Evolutionary conservation across 2,797 vertebrate genomes (phyloP).

Genomic region (Lepilemur ruficaudatus): DNA sequence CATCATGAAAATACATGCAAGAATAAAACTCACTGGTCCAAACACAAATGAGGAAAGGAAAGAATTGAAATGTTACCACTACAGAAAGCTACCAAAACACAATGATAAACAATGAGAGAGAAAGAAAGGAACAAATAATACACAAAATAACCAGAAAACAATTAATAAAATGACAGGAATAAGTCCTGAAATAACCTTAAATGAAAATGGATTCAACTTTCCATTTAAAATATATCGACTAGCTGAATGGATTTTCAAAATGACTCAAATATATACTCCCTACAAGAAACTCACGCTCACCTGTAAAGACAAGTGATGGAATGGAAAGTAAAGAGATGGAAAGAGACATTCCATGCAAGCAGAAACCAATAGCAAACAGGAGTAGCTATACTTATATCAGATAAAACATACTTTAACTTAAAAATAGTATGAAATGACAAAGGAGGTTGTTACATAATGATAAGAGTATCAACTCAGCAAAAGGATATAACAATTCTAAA

Average conservation of each 20-base stretch:
- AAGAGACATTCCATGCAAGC: neutral
- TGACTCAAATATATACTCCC: neutral
- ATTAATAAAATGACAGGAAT: neutral
- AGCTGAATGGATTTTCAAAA: neutral
- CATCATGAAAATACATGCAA: neutral
- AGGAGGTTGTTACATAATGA: neutral
- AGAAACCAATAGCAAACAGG: neutral
- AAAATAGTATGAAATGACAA: neutral
- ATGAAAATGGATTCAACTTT: neutral
- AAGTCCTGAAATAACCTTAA: neutral
- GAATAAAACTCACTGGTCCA: neutral
- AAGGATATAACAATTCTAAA: neutral
- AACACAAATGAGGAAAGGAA: neutral
- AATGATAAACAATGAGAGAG: neutral
- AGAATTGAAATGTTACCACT: neutral
- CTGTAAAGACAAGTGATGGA: neutral
- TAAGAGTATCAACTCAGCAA: neutral
- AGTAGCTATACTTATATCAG: neutral
- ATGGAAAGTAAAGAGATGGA: neutral
- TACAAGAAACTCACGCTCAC: neutral
- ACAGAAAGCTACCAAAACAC: neutral
- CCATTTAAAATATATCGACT: neutral
- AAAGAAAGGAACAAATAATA: neutral
- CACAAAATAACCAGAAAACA: neutral
- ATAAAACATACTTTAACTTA: neutral